A percentile compares a stretch with the other conserved stretches of the same genome.
phyloP scores from a whole-genome alignment of 2,888 invertebrate species.

The Tetragonisca angustula region DNA sequence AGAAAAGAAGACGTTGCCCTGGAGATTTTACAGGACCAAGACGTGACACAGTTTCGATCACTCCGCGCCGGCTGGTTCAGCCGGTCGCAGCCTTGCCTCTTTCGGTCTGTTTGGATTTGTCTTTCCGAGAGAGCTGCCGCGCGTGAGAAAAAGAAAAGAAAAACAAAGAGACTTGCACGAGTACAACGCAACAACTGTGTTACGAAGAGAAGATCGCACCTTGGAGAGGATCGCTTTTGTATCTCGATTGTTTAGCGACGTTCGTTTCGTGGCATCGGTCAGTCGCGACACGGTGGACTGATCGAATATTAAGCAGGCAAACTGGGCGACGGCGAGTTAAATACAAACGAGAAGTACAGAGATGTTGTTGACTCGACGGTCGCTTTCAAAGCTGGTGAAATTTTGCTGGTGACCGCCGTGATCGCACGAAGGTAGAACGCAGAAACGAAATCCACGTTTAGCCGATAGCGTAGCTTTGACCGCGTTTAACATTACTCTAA shows the following conservation, averaged over 20 bases:
- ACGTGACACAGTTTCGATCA: slow-evolving; percentile 1
- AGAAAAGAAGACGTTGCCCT: slow-evolving; percentile 4
- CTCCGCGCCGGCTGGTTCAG: too few species aligned
- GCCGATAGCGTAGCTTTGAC: background rate
- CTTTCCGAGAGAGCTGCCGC: background rate
- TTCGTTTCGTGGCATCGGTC: slow-evolving; percentile 13
- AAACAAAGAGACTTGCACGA: too few species aligned
- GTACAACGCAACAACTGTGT: too few species aligned
- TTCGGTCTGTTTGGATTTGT: background rate
- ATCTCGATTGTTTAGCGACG: slow-evolving; percentile 42
- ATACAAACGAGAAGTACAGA: slow-evolving; percentile 47
- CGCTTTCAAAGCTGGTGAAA: slow-evolving; percentile 30
- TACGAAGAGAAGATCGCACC: too few species aligned
- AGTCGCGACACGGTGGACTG: slow-evolving; percentile 7
- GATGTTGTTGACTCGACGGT: slow-evolving; percentile 32
- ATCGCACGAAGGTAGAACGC: background rate
- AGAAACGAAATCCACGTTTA: slow-evolving; percentile 23
- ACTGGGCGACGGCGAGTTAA: slow-evolving; percentile 43
- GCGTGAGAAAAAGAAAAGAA: too few species aligned
- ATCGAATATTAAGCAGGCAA: slow-evolving; percentile 56
- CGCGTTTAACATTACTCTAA: background rate
- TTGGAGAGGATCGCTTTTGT: background rate
- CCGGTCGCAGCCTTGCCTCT: background rate
- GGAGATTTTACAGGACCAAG: slow-evolving; percentile 13
- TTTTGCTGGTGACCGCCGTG: slow-evolving; percentile 15